Conservation (phyloP, 2,113 vertebrate genomes). For the Burhinus bistriatus region DNA sequence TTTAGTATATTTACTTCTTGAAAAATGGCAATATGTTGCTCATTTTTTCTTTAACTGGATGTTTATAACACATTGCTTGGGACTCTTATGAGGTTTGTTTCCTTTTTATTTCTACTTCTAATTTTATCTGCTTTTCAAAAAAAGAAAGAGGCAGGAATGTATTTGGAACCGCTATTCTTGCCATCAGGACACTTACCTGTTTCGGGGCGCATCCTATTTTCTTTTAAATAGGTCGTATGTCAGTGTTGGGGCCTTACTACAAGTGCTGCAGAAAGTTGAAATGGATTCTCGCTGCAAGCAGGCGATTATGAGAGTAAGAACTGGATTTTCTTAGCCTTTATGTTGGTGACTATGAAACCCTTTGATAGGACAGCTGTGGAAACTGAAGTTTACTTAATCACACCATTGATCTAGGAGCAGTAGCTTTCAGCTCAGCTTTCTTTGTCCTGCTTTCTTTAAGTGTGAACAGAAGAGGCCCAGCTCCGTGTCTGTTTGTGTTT, state of each 20-base stretch:
- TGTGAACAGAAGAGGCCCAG: not conserved
- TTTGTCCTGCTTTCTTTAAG: not conserved
- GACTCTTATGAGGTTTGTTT: not conserved
- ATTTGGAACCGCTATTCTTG: not conserved
- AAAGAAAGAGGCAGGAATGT: not conserved
- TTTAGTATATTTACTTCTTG: not conserved
- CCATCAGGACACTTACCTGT: not conserved
- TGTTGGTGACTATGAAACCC: fast-evolving
- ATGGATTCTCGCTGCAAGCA: constrained; percentile 80
- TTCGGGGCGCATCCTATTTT: not conserved
- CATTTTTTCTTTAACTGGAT: not conserved
- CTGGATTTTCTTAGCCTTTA: not conserved
- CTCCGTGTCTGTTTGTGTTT: not conserved
- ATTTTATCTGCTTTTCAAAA: not conserved
- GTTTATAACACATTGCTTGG: not conserved
- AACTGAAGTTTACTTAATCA: not conserved
- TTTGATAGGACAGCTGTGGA: not conserved
- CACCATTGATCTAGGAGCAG: not conserved
- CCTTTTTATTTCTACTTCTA: not conserved
- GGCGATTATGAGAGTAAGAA: constrained; percentile 78
- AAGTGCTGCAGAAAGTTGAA: constrained; percentile 80
- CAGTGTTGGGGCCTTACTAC: constrained; percentile 63
- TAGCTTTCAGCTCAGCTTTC: not conserved
- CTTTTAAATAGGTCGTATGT: constrained; percentile 72
- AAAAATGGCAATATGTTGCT: not conserved